These are phyloP conservation scores for Melozone crissalis DNA, from an alignment of 2,113 vertebrate genomes.

Conservation along the genomic window DNA sequence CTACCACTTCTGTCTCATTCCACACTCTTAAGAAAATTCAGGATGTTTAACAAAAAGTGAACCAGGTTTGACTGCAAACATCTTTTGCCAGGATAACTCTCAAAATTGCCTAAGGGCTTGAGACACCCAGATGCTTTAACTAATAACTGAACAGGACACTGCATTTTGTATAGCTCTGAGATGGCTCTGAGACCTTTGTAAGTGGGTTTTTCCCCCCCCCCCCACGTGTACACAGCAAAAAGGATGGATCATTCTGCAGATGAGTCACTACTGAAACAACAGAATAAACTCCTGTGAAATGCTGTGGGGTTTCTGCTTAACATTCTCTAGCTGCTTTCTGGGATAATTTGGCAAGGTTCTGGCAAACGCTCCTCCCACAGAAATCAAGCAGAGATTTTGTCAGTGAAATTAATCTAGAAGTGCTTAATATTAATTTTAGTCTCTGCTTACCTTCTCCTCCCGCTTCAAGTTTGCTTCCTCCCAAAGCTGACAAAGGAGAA, in stretches of 20 bases:
- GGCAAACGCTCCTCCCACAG: neutral
- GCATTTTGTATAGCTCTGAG: neutral
- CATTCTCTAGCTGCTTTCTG: neutral
- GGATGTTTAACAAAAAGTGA: neutral
- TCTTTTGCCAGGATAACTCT: neutral
- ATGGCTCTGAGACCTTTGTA: neutral
- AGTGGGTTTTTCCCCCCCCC: accelerated
- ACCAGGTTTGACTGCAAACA: neutral
- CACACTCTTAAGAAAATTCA: neutral
- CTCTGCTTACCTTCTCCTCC: neutral
- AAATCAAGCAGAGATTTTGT: conserved; percentile 11
- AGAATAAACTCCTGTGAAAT: conserved; percentile 38
- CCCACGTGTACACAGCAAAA: neutral
- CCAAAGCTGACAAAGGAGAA: neutral
- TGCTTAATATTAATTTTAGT: neutral
- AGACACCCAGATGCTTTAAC: neutral
- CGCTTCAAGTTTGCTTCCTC: neutral
- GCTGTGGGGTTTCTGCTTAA: neutral
- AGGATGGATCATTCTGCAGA: conserved; percentile 14
- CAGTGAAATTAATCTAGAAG: conserved; percentile 17
- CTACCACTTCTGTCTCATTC: neutral
- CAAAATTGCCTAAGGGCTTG: neutral
- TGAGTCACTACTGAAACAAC: conserved; percentile 52
- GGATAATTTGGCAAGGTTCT: neutral
- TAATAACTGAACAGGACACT: conserved; percentile 3